Conservation (phyloP, 2,113 vertebrate species). For the Dromas ardeola region DNA sequence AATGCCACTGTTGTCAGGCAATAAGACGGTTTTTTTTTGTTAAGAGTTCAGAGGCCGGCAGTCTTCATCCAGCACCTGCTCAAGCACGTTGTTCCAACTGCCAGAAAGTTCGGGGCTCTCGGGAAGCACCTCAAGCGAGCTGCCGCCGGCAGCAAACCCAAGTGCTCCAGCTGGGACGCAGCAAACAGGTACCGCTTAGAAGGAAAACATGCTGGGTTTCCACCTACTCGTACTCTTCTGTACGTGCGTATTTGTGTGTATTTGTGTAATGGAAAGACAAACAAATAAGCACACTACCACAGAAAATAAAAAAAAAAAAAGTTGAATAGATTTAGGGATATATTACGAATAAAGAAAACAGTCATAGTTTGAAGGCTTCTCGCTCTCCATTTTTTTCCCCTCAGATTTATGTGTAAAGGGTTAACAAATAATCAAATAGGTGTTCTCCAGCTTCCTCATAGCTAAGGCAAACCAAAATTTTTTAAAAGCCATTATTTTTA, state of each 20-base stretch:
- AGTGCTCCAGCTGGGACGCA: conserved; percentile 40
- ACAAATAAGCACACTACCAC: background rate
- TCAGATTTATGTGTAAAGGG: background rate
- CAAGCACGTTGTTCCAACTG: conserved; percentile 43
- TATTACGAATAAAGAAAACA: background rate
- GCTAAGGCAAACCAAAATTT: background rate
- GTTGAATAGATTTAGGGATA: background rate
- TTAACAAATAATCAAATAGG: background rate
- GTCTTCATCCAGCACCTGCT: conserved; percentile 32
- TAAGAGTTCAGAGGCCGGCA: conserved; percentile 81
- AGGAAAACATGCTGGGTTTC: accelerated
- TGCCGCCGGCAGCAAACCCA: background rate
- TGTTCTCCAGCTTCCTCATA: background rate
- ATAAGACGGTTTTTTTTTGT: background rate
- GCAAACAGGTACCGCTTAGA: conserved; percentile 68
- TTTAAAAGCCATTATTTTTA: background rate
- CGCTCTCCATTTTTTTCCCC: accelerated
- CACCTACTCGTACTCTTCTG: background rate
- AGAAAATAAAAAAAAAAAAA: background rate
- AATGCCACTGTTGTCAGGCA: background rate
- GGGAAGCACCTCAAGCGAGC: conserved; percentile 51
- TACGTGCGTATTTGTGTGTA: background rate
- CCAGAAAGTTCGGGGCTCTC: conserved; percentile 56
- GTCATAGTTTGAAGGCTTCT: background rate
- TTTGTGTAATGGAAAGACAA: background rate